These are phyloP conservation scores for Zeuzera pyrina DNA, from an alignment of 2,888 invertebrate species.

Conservation along the genomic window DNA sequence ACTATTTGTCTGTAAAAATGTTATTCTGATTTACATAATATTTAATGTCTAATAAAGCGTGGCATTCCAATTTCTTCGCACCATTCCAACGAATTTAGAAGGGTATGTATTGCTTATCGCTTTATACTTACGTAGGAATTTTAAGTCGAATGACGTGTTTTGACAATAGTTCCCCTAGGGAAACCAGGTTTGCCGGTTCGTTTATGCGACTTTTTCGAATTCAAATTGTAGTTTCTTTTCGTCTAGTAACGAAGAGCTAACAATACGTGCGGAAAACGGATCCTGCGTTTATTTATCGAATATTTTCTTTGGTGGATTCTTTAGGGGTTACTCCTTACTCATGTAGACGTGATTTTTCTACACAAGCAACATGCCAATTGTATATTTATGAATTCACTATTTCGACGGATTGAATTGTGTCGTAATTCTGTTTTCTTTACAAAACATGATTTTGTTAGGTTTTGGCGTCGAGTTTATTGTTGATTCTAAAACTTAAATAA, in stretches of 20 bases:
- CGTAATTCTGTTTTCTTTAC: slow-evolving; percentile 27
- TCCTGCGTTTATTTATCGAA: slow-evolving; percentile 41
- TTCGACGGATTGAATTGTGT: slow-evolving; percentile 34
- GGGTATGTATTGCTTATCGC: too few species aligned
- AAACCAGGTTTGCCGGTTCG: slow-evolving; percentile 55
- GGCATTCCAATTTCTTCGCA: too few species aligned
- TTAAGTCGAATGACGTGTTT: slow-evolving; percentile 40
- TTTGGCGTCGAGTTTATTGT: background rate
- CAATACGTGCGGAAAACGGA: slow-evolving; percentile 64
- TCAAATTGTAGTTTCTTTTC: slow-evolving; percentile 62
- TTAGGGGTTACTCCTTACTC: slow-evolving; percentile 38
- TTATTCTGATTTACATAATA: too few species aligned
- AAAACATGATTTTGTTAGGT: slow-evolving; percentile 21
- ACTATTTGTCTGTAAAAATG: too few species aligned
- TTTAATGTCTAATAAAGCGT: too few species aligned
- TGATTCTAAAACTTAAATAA: too few species aligned
- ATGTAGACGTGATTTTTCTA: slow-evolving; percentile 55
- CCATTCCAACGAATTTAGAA: too few species aligned
- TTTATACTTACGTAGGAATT: too few species aligned
- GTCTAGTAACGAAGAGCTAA: slow-evolving; percentile 55
- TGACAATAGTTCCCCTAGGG: slow-evolving; percentile 44
- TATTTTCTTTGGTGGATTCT: slow-evolving; percentile 48
- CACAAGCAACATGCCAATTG: slow-evolving; percentile 61
- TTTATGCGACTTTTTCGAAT: slow-evolving; percentile 58
- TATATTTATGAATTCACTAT: slow-evolving; percentile 69